Evolutionary conservation across 2,888 invertebrate species (phyloP), one percentile per base, ranked within the genome.

Genomic region (Calameuta filiformis): DNA sequence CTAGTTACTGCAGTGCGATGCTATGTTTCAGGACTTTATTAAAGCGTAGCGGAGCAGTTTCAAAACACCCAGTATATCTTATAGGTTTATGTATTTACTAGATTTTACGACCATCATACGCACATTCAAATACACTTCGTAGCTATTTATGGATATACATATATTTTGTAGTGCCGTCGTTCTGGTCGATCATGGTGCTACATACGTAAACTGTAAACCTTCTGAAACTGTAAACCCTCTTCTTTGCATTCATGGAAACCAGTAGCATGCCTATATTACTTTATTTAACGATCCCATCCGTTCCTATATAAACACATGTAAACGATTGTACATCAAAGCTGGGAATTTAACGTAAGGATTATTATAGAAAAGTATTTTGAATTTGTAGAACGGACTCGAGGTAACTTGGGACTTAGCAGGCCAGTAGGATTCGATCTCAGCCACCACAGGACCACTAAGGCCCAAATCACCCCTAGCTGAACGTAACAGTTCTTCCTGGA

Each of bases 381-480:
- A 37, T 31, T 77, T 35, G 81, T 73, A 71, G 83, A 71, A 78
- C 79, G 82, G 81, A 87, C 91, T 88, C 85, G 86, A 92, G 93
- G 93, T 92, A 93, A 93, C 95, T 95, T 95, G 95, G 95, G 95
- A 96, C 95, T 96, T 96, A 95, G 95, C 95, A 96, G 95, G 95
- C 95, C 95, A 96, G 95, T 95, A 95, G 95, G 94, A 92, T 92
- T 88, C 88, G 81, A 90, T 93, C 93, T 91, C 91, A 94, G 94
- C 93, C 93, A 93, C 91, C 91, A 91, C 93, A 93, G 93, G 94
- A 94, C 95, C 95, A 94, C 94, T 94, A 95, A 95, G 95, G 94
- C 95, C 95, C 95, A 94, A 92, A 93, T 93, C 93, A 91, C 84
- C 87, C 82, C 83, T 82, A 86, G 86, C 85, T 81, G 15, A 34